Evolutionary conservation across 2,888 invertebrate species (phyloP).

Genomic region (Rotaria magnacalcarata): DNA sequence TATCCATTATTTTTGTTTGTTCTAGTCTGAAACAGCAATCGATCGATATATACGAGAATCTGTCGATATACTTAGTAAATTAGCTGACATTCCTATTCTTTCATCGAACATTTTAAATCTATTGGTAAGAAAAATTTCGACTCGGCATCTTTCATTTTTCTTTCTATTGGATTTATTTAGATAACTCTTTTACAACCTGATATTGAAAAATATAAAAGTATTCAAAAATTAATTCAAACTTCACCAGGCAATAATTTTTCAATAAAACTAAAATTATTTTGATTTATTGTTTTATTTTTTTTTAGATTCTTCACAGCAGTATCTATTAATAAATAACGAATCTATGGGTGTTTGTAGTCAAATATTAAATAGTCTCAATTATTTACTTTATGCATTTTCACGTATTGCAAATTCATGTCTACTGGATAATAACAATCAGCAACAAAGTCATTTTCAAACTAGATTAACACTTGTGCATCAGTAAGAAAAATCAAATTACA

Average conservation of each 20-base stretch:
- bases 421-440: background rate
- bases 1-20: background rate
- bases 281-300: background rate
- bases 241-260: background rate
- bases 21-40: conserved; percentile 10
- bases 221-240: background rate
- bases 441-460: background rate
- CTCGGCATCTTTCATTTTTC: background rate
- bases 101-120: conserved; percentile 11
- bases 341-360: background rate
- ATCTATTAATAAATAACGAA: background rate
- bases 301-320: background rate
- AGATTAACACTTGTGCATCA: conserved; percentile 14
- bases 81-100: conserved; percentile 35
- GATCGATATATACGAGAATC: conserved; percentile 12
- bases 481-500: background rate
- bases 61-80: conserved; percentile 28
- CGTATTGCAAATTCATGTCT: background rate
- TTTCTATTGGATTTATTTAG: background rate
- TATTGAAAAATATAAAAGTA: conserved; percentile 33
- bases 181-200: background rate
- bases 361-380: background rate
- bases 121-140: background rate
- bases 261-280: background rate
- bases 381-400: background rate